Base-by-base conservation (phyloP, 1,140 invertebrate genomes). In the Hyphantria cunea region DNA sequence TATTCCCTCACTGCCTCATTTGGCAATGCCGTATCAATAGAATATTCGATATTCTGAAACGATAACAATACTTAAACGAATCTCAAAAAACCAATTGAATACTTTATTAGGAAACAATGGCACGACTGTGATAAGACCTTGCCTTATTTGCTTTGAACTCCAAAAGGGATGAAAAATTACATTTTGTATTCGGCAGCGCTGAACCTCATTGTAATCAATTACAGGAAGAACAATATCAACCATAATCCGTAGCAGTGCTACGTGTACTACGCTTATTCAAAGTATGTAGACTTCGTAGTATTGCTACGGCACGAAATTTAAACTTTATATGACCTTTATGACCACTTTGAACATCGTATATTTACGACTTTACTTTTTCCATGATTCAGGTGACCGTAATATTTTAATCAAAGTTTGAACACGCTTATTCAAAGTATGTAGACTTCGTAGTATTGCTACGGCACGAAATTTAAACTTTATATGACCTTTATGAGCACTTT, bases 211-310 rank as follows among this genome's bases (percentile, higher is more conserved):
- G 12, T 13, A 54, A 44, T 42, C 52, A 55, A 14, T 7, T 14
- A 10, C 17, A 10, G n/a, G 31, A n/a, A 8, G 14, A 54, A 17
- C 39, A 32, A 33, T 44, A 55, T 47, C n/a, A 10, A 14, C 8
- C 33, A 56, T 12, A 47, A 33, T 11, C 12, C 15, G 8, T 17
- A 53, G n/a, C 15, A 9, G 53, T 44, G 41, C n/a, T n/a, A n/a
- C n/a, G n/a, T n/a, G 11, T 55, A 13, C 25, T 45, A 32, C 31
- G 42, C 13, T 13, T 13, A 12, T 1, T 8, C 53, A 14, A 11
- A 39, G 50, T n/a, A n/a, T n/a, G n/a, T 8, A 14, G 12, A 0
- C 53, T 54, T 42, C 39, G 52, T 42, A 44, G 32, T 54, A 32
- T 32, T 14, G 12, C 25, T 33, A 54, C 41, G 41, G 9, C 37